Base-by-base conservation (phyloP, 2,888 invertebrate genomes). In the Agrochola circellaris region DNA sequence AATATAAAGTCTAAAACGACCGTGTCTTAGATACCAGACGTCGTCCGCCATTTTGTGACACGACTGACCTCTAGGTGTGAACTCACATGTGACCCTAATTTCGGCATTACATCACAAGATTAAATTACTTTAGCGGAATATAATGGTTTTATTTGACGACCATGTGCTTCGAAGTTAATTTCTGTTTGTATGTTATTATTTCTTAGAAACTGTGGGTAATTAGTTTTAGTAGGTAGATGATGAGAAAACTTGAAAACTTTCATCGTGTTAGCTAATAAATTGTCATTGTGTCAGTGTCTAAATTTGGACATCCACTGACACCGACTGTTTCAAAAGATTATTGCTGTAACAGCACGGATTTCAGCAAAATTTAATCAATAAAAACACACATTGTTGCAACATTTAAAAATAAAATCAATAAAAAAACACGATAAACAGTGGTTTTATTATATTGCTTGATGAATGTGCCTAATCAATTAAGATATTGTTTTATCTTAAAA, bases 51-150 rank as follows among this genome's bases (percentile, higher is more conserved):
- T 78, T 71, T 67, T 45, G 64, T 78, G 86, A 75, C 79, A 79
- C 61, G 48, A 0, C 30, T 83, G 74, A 75, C 82, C 87, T 81
- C 66, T 48, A 4, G 56, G 20, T 70, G 66, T 81, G 78, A 82
- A 71, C 70, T 76, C 70, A 79, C 81, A 81, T 77, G 64, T 61
- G 61, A 72, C 48, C 30, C 68, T 73, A 77, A 79, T 77, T 75
- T 86, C 74, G 73, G 61, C 56, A 1, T 87, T 80, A 84, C 78
- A 81, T 86, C 79, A 86, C 73, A 81, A 38, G 54, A 76, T 23
- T 56, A 84, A 84, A 86, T 86, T 82, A 82, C 80, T 86, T 80
- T 79, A 58, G 74, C 58, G 61, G 73, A 75, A 79, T 68, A 71
- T 81, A 77, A 74, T 70, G 45, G 71, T 71, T 76, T 68, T 23